phyloP scores from a whole-genome alignment of 2,797 vertebrate species.

The Sphenopsis melanotis region DNA sequence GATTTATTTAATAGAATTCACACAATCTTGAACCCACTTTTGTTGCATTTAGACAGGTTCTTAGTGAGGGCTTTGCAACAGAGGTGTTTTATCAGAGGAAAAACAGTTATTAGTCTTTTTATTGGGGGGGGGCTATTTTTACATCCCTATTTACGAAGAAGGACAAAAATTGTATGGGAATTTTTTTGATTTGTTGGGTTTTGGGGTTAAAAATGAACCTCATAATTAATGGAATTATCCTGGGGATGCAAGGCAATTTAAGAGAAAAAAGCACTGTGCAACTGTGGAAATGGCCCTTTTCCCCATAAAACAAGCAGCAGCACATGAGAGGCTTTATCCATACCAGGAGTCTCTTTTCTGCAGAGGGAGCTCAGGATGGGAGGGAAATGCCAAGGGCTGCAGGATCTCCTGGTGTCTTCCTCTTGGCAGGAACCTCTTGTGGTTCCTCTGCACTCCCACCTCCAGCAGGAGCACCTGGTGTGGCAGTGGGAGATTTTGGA shows the following conservation, averaged over 20 bases:
- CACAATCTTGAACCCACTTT: slow-evolving; percentile 23
- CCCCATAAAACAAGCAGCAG: not conserved
- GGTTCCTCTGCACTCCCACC: not conserved
- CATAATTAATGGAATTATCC: not conserved
- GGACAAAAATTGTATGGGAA: not conserved
- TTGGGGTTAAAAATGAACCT: not conserved
- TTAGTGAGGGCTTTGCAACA: slow-evolving; percentile 18
- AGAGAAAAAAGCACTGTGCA: not conserved
- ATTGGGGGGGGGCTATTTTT: not conserved
- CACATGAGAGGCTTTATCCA: not conserved
- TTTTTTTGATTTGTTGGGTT: not conserved
- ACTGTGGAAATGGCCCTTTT: not conserved
- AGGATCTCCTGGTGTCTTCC: not conserved
- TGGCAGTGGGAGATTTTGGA: not conserved
- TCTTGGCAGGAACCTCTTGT: not conserved
- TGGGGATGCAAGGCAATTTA: not conserved
- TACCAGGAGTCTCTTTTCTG: not conserved
- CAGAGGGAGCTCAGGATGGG: not conserved
- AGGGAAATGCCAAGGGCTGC: not conserved
- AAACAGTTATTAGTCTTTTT: slow-evolving; percentile 44
- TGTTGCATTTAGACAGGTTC: slow-evolving; percentile 17
- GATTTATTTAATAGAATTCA: slow-evolving; percentile 54
- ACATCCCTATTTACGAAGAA: not conserved
- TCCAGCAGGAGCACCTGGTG: not conserved
- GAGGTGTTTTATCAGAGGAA: slow-evolving; percentile 29